These are phyloP conservation scores for Perca fluviatilis DNA, from an alignment of 2,113 vertebrate genomes.

Conservation along the genomic window DNA sequence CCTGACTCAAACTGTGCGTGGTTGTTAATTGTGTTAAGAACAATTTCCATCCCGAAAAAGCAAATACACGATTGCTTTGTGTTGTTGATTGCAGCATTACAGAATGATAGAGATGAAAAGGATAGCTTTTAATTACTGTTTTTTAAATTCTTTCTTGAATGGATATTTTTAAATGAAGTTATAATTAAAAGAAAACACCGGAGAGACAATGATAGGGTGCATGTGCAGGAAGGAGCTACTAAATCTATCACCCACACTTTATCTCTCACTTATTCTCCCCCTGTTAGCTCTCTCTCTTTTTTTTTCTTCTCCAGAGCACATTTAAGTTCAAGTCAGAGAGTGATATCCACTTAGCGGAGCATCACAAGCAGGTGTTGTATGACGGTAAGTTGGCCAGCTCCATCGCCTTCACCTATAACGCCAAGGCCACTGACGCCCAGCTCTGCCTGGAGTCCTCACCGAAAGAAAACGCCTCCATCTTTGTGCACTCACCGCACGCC, in stretches of 20 bases:
- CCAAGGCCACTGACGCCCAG: slow-evolving; percentile 96
- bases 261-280: not conserved
- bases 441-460: slow-evolving; percentile 98
- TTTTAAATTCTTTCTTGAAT: slow-evolving; percentile 12
- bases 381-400: slow-evolving; percentile 94
- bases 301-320: slow-evolving; percentile 88
- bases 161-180: slow-evolving; percentile 43
- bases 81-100: slow-evolving; percentile 13
- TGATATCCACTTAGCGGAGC: slow-evolving; percentile 97
- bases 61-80: slow-evolving; percentile 9
- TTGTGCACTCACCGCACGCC: slow-evolving; percentile 97
- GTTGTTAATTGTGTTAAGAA: slow-evolving; percentile 17
- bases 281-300: not conserved
- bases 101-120: slow-evolving; percentile 7
- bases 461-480: slow-evolving; percentile 96
- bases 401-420: slow-evolving; percentile 96
- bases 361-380: slow-evolving; percentile 96
- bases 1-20: not conserved
- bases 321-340: slow-evolving; percentile 99
- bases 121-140: slow-evolving; percentile 16
- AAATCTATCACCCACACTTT: not conserved
- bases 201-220: slow-evolving; percentile 1
- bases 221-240: slow-evolving; percentile 22
- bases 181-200: slow-evolving; percentile 52
- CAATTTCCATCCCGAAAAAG: slow-evolving; percentile 17